Evolutionary conservation across 2,797 vertebrate genomes (phyloP).

Genomic region (Zalophus californianus): DNA sequence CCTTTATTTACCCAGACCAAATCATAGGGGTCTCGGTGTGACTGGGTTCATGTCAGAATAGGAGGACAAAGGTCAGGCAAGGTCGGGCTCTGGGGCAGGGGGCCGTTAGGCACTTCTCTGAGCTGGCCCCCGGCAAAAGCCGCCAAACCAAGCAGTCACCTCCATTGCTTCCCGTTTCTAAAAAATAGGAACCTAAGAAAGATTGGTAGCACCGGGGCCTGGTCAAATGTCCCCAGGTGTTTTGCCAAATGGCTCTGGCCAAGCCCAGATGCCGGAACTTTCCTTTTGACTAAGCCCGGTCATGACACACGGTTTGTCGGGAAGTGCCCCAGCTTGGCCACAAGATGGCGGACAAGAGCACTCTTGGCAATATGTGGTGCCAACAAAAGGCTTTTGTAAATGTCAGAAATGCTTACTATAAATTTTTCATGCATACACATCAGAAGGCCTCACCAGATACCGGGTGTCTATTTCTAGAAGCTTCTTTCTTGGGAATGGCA

Average conservation of each 20-base stretch:
- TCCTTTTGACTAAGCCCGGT: background rate
- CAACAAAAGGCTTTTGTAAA: background rate
- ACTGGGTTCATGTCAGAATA: background rate
- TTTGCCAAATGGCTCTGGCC: background rate
- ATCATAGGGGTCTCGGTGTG: background rate
- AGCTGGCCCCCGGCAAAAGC: background rate
- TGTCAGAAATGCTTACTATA: background rate
- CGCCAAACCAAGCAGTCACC: background rate
- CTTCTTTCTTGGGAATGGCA: background rate
- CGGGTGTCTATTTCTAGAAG: background rate
- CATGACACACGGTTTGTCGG: background rate
- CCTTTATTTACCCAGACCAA: background rate
- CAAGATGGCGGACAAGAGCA: conserved; percentile 61
- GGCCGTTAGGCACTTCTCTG: too few relatives aligned
- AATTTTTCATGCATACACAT: background rate
- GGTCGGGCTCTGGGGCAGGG: background rate
- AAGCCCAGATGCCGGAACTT: background rate
- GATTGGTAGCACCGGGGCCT: background rate
- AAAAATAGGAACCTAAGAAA: background rate
- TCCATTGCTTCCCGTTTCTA: background rate
- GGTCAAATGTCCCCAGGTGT: background rate
- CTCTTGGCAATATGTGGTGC: background rate
- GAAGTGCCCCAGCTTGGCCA: background rate
- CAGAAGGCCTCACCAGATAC: background rate
- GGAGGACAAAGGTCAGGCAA: background rate